A percentile compares a stretch with the other conserved stretches of the same genome.
phyloP scores from a whole-genome alignment of 2,888 invertebrate genomes.

The Arctia plantaginis region DNA sequence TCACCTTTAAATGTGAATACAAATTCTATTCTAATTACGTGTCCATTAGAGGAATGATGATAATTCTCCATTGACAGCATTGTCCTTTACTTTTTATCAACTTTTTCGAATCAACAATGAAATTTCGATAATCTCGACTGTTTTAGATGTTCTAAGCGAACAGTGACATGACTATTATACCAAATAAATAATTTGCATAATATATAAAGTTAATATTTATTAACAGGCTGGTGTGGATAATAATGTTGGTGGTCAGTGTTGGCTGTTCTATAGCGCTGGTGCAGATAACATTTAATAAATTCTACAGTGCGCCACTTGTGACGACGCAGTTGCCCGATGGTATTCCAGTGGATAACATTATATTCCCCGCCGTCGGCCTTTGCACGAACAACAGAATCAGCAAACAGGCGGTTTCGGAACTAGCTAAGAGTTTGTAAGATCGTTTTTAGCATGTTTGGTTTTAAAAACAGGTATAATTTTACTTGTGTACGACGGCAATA shows the following conservation, averaged over 20 bases:
- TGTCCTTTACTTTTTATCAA: not conserved
- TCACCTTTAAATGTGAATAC: too few species aligned
- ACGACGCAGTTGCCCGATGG: conserved; percentile 81
- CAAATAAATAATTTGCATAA: not conserved
- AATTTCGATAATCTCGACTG: not conserved
- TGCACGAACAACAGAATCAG: conserved; percentile 83
- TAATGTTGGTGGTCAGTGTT: conserved; percentile 73
- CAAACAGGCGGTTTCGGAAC: conserved; percentile 68
- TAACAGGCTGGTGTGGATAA: conserved; percentile 74
- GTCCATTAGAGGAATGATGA: not conserved
- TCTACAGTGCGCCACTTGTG: conserved; percentile 74
- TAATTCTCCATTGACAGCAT: not conserved
- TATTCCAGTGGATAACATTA: conserved; percentile 75
- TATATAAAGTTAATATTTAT: not conserved
- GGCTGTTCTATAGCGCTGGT: conserved; percentile 75
- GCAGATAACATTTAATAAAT: conserved; percentile 74
- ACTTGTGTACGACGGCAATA: not conserved
- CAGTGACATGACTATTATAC: too few species aligned
- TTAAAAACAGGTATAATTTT: not conserved
- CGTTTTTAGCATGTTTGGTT: not conserved
- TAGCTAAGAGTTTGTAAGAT: conserved; percentile 75
- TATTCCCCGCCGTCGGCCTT: conserved; percentile 82
- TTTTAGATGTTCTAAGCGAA: not conserved
- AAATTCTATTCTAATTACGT: not conserved
- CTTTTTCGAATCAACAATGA: not conserved